Evolutionary conservation across 2,797 vertebrate genomes (phyloP).

Genomic region (Rhinella marina): DNA sequence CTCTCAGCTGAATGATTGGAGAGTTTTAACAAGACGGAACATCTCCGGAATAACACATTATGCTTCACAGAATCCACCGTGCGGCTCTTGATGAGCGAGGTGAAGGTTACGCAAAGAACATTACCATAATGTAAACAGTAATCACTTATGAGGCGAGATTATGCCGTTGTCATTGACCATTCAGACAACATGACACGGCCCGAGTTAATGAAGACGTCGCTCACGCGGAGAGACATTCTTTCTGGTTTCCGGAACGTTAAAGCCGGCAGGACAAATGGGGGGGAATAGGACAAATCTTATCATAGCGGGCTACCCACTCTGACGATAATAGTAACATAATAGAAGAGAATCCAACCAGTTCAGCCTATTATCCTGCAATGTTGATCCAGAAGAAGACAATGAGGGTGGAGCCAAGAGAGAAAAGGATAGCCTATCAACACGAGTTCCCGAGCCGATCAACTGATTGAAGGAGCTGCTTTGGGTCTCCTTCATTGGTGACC

Average conservation of each 20-base stretch:
- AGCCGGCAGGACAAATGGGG: neutral
- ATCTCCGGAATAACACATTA: constrained; percentile 20
- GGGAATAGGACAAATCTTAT: neutral
- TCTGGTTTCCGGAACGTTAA: neutral
- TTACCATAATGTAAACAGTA: constrained; percentile 45
- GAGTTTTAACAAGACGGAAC: neutral
- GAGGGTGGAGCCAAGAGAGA: too few relatives aligned
- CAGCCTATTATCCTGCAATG: too few relatives aligned
- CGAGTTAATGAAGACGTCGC: constrained; percentile 52
- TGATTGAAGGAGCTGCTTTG: too few relatives aligned
- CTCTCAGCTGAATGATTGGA: neutral
- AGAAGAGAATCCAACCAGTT: too few relatives aligned
- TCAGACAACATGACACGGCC: constrained; percentile 48
- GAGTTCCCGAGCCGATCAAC: too few relatives aligned
- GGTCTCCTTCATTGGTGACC: too few relatives aligned
- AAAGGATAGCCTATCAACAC: too few relatives aligned
- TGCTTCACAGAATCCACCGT: constrained; percentile 5
- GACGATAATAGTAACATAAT: too few relatives aligned
- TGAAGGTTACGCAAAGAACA: constrained; percentile 33
- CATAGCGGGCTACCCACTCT: neutral
- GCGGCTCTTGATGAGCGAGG: constrained; percentile 2
- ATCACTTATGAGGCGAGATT: constrained; percentile 21
- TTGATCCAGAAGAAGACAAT: too few relatives aligned
- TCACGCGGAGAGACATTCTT: constrained; percentile 1
- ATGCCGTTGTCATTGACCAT: constrained; percentile 19